A percentile compares a stretch with the other conserved stretches of the same genome.
Conservation (phyloP, 2,888 invertebrate species). For the Heliconius ethilla region DNA sequence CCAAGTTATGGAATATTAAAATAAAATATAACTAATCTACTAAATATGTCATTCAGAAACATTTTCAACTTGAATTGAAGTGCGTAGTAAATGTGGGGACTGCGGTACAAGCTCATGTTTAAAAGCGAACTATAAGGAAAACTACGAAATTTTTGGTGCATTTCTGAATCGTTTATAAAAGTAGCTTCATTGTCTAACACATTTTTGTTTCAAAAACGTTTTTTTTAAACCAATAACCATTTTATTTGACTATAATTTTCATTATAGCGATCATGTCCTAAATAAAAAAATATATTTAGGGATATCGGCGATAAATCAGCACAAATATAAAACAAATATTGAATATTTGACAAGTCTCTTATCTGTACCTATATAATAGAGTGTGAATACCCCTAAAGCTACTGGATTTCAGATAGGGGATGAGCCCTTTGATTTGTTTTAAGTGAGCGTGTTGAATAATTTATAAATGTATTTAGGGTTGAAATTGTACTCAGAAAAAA, state of each 20-base stretch:
- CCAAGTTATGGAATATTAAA: not conserved
- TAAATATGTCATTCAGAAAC: not conserved
- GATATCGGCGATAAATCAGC: not conserved
- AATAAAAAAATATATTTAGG: no score
- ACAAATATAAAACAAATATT: constrained; percentile 4
- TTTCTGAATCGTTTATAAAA: not conserved
- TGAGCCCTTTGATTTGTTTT: constrained; percentile 32
- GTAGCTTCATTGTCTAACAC: not conserved
- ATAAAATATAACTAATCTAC: not conserved
- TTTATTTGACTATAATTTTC: no score
- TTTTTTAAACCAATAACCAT: no score
- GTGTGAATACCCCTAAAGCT: constrained; percentile 17
- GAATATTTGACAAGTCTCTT: not conserved
- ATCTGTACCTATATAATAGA: constrained; percentile 10
- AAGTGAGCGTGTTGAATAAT: constrained; percentile 33
- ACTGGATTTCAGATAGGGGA: constrained; percentile 27
- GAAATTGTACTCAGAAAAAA: not conserved
- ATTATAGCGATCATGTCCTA: no score
- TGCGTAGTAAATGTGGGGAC: constrained; percentile 5
- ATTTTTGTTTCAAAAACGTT: no score
- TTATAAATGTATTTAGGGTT: constrained; percentile 23
- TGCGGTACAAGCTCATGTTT: constrained; percentile 1
- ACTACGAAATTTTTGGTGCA: not conserved
- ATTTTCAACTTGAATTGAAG: constrained; percentile 8
- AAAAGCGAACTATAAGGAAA: not conserved